Evolutionary conservation across 2,797 vertebrate species (phyloP), one percentile per base, ranked within the genome.

Genomic region (Garrulus glandarius): DNA sequence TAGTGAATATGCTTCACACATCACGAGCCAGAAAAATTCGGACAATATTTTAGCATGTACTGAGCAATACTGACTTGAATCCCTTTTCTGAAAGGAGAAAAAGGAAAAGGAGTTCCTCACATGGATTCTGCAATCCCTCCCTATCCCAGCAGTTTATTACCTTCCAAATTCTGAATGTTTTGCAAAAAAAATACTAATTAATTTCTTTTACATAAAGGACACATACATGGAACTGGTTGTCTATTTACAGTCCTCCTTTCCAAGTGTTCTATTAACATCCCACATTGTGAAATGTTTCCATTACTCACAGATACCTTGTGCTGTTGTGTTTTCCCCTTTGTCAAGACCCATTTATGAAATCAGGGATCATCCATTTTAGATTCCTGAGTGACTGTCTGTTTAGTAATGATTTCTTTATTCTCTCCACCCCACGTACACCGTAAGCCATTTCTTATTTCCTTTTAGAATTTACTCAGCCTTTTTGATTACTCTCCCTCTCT

Each of bases 291-390:
- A 93, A 87, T 59, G 18, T 79, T 85, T 93, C 86, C 92, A 84
- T 95, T 86, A 89, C 85, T 84, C 84, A 89, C 63, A 82, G 86
- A 87, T 68, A 96, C 64, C 89, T 91, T 78, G 61, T 87, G 81
- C 72, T 93, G 71, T 75, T 80, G 39, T 69, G 68, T 53, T 93
- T 49, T 27, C 47, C 53, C 64, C 77, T 96, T 89, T 88, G 84
- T 91, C 90, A 93, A 94, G 92, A 68, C 64, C 75, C 92, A 83
- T 91, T 95, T 97, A 91, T 90, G 63, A 93, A 90, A 92, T 90
- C 85, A 89, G 86, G 72, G 77, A 77, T 94, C 90, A 94, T 60
- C 92, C 92, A 85, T 82, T 92, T 96, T 68, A 89, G 68, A 91
- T 91, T 95, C 80, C 91, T 92, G 41, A 70, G 41, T 87, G 84